Conservation (phyloP, 2,888 invertebrate species). For the Stenurella melanura region DNA sequence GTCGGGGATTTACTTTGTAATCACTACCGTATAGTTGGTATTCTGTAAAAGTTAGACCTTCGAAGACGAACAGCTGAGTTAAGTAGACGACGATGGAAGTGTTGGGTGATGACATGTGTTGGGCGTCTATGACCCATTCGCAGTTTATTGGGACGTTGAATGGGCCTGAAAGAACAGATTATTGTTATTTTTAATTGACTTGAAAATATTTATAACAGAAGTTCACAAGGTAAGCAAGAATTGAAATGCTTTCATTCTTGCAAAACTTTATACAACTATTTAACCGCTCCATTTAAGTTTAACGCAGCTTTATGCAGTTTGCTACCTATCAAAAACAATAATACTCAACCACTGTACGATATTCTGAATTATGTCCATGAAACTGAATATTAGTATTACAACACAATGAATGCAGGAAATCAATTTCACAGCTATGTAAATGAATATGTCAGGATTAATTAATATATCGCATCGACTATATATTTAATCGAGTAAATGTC, state of each 20-base stretch:
- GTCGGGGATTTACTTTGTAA: conserved; percentile 73
- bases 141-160: conserved; percentile 88
- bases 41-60: conserved; percentile 73
- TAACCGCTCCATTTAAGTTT: background rate
- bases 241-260: background rate
- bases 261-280: background rate
- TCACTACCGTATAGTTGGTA: conserved; percentile 65
- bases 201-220: too few relatives aligned
- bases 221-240: too few relatives aligned
- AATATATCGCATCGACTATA: background rate
- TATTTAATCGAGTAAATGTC: background rate
- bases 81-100: conserved; percentile 89
- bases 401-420: background rate
- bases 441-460: background rate
- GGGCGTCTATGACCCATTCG: conserved; percentile 92
- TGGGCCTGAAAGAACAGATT: conserved; percentile 83
- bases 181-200: too few relatives aligned
- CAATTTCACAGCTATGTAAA: background rate
- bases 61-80: conserved; percentile 90
- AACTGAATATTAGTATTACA: too few relatives aligned
- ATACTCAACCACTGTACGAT: background rate
- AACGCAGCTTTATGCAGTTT: background rate
- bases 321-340: background rate
- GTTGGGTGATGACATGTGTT: conserved; percentile 75
- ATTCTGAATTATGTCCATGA: too few relatives aligned